Base-by-base conservation (phyloP, 2,888 invertebrate genomes). In the Eueremaeus valkanovi region DNA sequence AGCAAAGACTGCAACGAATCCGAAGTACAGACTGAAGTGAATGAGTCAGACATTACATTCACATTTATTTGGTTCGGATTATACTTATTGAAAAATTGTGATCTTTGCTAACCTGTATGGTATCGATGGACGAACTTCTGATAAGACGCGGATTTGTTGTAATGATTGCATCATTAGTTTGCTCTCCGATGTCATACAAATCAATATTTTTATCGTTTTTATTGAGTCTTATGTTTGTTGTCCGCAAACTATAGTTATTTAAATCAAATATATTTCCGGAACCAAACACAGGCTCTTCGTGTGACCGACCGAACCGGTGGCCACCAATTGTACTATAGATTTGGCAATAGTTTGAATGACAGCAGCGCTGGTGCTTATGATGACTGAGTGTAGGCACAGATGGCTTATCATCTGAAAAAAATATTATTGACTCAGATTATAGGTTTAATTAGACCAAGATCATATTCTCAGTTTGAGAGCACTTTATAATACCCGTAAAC, bases 91-190 rank as follows among this genome's bases (percentile, higher is more conserved):
- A 3, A 18, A 18, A 66, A 66, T 36, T 24, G n/a, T 36, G 9
- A 21, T 40, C 63, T 42, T 49, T 42, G n/a, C 63, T n/a, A 36
- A 74, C 74, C 66, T 66, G 45, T 51, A 74, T 74, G 21, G 74
- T 74, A 51, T 74, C 74, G 68, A 74, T 74, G 66, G 74, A 74
- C 33, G 74, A 74, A 68, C 66, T 66, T 51, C 49, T 74, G 42
- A 74, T 51, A 45, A 68, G 66, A 18, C 29, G 16, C 33, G 13
- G 27, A 66, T 63, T 51, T 31, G 24, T 49, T 51, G 24, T 42
- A 29, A 27, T 21, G 27, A 27, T 11, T 6, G 9, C 29, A n/a
- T 72, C 51, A 49, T 13, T 72, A 24, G 72, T 27, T 27, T 49
- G 49, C 18, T 49, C n/a, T 13, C 58, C 18, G 24, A 58, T 27